These are phyloP conservation scores for Cassiopea xamachana DNA, from an alignment of 30 jellyfish, hydroid and myxozoan species.

Conservation along the genomic window DNA sequence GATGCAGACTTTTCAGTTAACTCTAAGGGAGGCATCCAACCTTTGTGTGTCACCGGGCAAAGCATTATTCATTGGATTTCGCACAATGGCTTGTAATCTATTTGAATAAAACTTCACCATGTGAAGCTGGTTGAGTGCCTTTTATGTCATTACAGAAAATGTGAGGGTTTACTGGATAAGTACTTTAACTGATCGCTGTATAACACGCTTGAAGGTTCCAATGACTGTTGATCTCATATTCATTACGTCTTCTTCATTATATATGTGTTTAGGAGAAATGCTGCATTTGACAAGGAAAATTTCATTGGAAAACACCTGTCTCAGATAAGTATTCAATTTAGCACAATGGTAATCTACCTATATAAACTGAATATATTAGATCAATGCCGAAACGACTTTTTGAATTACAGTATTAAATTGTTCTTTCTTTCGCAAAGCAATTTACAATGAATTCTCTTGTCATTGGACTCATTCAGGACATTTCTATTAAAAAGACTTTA, in stretches of 20 bases:
- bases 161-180: background rate
- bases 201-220: background rate
- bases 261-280: constrained; percentile 19
- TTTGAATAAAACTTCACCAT: background rate
- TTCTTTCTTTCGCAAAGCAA: constrained; percentile 32
- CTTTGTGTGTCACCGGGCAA: too few relatives aligned
- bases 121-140: background rate
- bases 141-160: background rate
- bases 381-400: constrained; percentile 46
- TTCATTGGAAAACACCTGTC: constrained; percentile 54
- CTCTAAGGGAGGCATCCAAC: too few relatives aligned
- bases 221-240: constrained; percentile 27
- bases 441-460: constrained; percentile 41
- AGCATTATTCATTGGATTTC: too few relatives aligned
- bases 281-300: constrained; percentile 14
- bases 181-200: background rate
- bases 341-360: constrained; percentile 43
- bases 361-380: constrained; percentile 45
- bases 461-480: constrained; percentile 29
- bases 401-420: constrained; percentile 48
- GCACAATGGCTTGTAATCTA: background rate
- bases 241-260: constrained; percentile 8
- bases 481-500: constrained; percentile 24
- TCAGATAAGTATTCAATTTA: background rate
- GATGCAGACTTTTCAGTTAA: too few relatives aligned